Evolutionary conservation across 2,113 vertebrate species (phyloP), one percentile per base, ranked within the genome.

Genomic region (Salvator merianae): DNA sequence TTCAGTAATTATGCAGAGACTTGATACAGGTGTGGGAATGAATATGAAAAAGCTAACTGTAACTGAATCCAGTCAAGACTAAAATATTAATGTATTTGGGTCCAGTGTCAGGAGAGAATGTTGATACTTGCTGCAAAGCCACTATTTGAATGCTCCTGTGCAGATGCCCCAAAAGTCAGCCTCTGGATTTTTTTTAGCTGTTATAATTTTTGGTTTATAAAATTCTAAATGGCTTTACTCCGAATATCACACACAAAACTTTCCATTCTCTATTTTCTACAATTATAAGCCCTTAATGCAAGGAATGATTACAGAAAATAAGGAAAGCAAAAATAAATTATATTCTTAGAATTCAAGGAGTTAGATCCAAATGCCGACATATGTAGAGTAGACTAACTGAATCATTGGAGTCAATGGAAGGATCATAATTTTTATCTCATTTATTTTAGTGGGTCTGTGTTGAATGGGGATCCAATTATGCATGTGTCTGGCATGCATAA

Each of bases 61-160:
- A 84, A 84, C 82, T 71, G 30, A 84, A 77, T 63, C 55, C 40
- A 63, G 53, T 28, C 22, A 72, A 32, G 18, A 30, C 24, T 79
- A 76, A 79, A 85, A 85, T 79, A 73, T 79, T 85, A 85, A 85
- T 79, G 38, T 34, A 34, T 73, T 32, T 32, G 79, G 77, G 8
- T 40, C 20, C 9, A 38, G 62, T 50, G 63, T 28, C 50, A 47
- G 55, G 38, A 50, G 53, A 79, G 53, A 43, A 30, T 7, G 36
- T 71, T 53, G 30, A 63, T n/a, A 34, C n/a, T 66, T 74, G 81
- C 20, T n/a, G 18, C n/a, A 69, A 69, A 7, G 38, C 5, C 28
- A 32, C 55, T 74, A 30, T 5, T 28, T 24, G 53, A 43, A 14
- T 20, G n/a, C 32, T 7, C 63, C 73, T 40, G n/a, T 28, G 73